Base-by-base conservation (phyloP, 64 coral and sea anemone species). In the Catalaphyllia jardinei region DNA sequence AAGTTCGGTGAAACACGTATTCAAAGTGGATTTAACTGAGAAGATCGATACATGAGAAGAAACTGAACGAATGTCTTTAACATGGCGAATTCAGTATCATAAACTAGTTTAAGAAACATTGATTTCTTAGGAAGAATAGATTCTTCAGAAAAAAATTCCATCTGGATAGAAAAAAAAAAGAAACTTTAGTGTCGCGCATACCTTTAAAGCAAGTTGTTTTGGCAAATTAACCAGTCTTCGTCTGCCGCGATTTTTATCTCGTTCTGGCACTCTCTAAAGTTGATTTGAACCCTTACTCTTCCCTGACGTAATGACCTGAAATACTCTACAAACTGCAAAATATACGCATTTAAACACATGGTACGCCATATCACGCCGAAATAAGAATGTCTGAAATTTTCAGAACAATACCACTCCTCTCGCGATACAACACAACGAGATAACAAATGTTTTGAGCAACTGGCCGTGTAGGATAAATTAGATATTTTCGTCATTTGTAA, bases 241-340 rank as follows among this genome's bases (percentile, higher is more conserved):
- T 11, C 10, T 11, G 0, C 24, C 25, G 22, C 65, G 22, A 9
- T 24, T 10, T 27, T 25, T 69, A 27, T 27, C 22, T 24, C 8
- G 65, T 69, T 69, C n/a, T 29, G 65, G 22, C n/a, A 69, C 65
- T 27, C 20, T 69, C 20, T 69, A 69, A 29, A n/a, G 9, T 11
- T 69, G 10, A 27, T 25, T 24, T 25, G 22, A 11, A n/a, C 65
- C 4, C 6, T 67, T n/a, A 30, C 18, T 24, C 31, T 67, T 83
- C 80, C 67, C 80, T 83, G 80, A 83, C 80, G 80, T 83, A 83
- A 83, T 59, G 16, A 27, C 57, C 15, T 46, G 31, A 63, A 63
- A 28, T 83, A 31, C 30, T 42, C 25, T 12, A 46, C 42, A 38
- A 29, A 4, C 60, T 25, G 31, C 17, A 24, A 29, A 39, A 67